phyloP scores from a whole-genome alignment of 1,140 invertebrate genomes.

The Microplitis mediator region DNA sequence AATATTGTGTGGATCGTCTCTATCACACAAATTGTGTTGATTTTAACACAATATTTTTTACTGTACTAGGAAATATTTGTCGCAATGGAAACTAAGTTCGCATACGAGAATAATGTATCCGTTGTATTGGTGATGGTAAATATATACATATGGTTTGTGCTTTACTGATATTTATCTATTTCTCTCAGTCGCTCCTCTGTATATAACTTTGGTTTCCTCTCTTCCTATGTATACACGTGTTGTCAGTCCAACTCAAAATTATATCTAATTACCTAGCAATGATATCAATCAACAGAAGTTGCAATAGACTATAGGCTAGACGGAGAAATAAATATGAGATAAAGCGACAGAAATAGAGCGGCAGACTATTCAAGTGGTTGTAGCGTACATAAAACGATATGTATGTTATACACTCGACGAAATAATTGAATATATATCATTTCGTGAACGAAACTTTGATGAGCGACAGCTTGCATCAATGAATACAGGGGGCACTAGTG shows the following conservation, averaged over 20 bases:
- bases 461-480: constrained; percentile 29
- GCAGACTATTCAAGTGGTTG: constrained; percentile 14
- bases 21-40: no score
- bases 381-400: not conserved
- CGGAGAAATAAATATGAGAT: no score
- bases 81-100: not conserved
- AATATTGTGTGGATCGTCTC: no score
- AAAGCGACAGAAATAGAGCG: not conserved
- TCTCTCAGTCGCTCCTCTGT: not conserved
- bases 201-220: not conserved
- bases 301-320: not conserved
- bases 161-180: not conserved
- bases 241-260: constrained; percentile 34
- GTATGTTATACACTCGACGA: not conserved
- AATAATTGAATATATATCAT: not conserved
- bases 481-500: constrained; percentile 19
- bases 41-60: no score
- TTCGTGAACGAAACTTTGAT: constrained; percentile 28
- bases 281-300: constrained; percentile 43
- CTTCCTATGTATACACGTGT: not conserved
- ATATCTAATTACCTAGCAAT: constrained; percentile 45
- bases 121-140: not conserved
- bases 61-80: no score
- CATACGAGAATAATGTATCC: not conserved
- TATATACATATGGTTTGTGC: not conserved